Conservation (phyloP, 2,888 invertebrate genomes). For the Ellobium chinense region DNA sequence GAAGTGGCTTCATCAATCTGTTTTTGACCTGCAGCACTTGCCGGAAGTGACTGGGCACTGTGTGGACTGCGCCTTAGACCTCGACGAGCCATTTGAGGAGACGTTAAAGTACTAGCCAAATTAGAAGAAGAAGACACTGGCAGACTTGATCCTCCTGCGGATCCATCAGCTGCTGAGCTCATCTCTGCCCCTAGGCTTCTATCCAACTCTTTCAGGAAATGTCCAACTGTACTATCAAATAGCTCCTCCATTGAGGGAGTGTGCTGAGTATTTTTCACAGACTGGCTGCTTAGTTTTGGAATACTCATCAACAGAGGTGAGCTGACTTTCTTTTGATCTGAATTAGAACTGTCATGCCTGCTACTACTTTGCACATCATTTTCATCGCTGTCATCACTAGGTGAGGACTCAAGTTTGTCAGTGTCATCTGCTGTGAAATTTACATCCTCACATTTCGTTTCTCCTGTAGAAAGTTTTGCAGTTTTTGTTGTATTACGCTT, state of each 20-base stretch:
- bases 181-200: slow-evolving; percentile 50
- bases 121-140: slow-evolving; percentile 35
- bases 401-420: neutral
- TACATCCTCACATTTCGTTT: too few relatives aligned
- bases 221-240: slow-evolving; percentile 57
- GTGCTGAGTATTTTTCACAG: neutral
- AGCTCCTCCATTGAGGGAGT: slow-evolving; percentile 45
- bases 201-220: slow-evolving; percentile 62
- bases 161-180: neutral
- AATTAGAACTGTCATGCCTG: neutral
- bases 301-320: slow-evolving; percentile 9
- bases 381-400: neutral
- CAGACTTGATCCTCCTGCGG: neutral
- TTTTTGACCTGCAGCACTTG: slow-evolving; percentile 28
- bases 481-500: slow-evolving; percentile 3
- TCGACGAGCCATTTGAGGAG: slow-evolving; percentile 48
- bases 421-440: neutral
- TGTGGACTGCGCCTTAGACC: slow-evolving; percentile 47
- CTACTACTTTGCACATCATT: neutral
- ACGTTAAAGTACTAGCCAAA: slow-evolving; percentile 37
- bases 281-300: neutral
- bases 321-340: neutral
- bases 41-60: slow-evolving; percentile 55
- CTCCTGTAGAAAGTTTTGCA: too few relatives aligned
- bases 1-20: slow-evolving; percentile 40